Percentiles rank a stretch among this genome's conserved stretches.
Evolutionary conservation across 1,140 invertebrate species (phyloP).

Genomic region (Trinorchestia longiramus): DNA sequence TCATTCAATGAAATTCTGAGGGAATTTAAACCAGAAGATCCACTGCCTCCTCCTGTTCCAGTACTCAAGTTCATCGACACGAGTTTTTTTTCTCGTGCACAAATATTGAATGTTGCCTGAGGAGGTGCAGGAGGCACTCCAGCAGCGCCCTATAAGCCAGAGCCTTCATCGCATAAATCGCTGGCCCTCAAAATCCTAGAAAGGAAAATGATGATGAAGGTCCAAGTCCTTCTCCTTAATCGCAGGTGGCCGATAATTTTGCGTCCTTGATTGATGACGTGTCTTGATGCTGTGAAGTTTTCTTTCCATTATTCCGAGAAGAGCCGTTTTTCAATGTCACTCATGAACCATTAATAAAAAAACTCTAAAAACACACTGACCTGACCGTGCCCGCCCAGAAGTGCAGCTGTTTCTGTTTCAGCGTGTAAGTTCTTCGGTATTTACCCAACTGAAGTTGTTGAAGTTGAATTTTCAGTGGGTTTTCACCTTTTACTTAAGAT

Average conservation of each 20-base stretch:
- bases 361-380: background rate
- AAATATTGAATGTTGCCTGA: background rate
- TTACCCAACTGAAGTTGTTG: too few relatives aligned
- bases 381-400: background rate
- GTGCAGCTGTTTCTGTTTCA: background rate
- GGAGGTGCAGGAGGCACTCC: background rate
- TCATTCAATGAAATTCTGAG: too few relatives aligned
- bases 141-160: background rate
- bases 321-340: slow-evolving; percentile 10
- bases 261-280: slow-evolving; percentile 10
- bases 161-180: background rate
- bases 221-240: slow-evolving; percentile 48
- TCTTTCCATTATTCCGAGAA: background rate
- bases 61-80: background rate
- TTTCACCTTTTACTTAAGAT: too few relatives aligned
- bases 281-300: background rate
- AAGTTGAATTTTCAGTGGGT: too few relatives aligned
- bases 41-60: background rate
- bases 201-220: slow-evolving; percentile 43
- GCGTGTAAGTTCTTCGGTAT: too few relatives aligned
- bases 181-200: background rate
- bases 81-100: background rate
- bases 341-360: background rate
- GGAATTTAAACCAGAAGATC: too few relatives aligned
- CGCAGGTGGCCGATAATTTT: slow-evolving; percentile 25